Conservation (phyloP, 2,113 vertebrate genomes). For the Mola mola region DNA sequence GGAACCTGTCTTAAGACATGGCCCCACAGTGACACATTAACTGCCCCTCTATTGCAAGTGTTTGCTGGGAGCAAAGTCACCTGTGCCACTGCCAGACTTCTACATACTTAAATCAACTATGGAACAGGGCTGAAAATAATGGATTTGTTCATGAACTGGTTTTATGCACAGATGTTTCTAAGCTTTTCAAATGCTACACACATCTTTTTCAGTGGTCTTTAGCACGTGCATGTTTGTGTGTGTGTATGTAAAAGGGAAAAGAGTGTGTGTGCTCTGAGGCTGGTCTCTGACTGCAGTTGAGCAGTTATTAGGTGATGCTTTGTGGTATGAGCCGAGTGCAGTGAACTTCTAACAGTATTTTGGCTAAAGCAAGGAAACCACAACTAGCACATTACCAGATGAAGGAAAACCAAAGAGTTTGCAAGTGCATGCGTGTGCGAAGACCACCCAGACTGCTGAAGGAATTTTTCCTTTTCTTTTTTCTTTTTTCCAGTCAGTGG, state of each 20-base stretch:
- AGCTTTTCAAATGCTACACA: too few species aligned
- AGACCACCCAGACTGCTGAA: constrained; percentile 82
- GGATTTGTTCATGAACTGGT: constrained; percentile 21
- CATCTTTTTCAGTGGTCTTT: constrained; percentile 9
- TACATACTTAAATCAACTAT: constrained; percentile 7
- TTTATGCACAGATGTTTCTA: constrained; percentile 39
- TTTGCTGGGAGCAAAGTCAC: constrained; percentile 1
- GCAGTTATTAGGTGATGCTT: constrained; percentile 80
- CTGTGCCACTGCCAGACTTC: neutral
- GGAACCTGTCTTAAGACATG: constrained; percentile 15
- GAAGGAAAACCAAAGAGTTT: constrained; percentile 69
- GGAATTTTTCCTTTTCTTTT: constrained; percentile 48
- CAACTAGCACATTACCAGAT: constrained; percentile 79
- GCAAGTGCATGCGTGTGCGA: constrained; percentile 35
- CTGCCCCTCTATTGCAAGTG: constrained; percentile 6
- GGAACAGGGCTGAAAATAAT: neutral
- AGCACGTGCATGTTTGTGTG: constrained; percentile 1
- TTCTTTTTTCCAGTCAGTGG: constrained; percentile 51
- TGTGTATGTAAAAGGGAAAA: constrained; percentile 20
- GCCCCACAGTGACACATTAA: constrained; percentile 17
- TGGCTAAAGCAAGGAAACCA: constrained; percentile 77
- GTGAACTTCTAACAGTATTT: constrained; percentile 75
- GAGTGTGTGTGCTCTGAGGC: constrained; percentile 26
- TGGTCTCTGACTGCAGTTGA: constrained; percentile 53
- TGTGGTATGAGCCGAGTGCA: constrained; percentile 68